Conservation (phyloP, 2,797 vertebrate genomes). For the Pangasius sanitwongsei region DNA sequence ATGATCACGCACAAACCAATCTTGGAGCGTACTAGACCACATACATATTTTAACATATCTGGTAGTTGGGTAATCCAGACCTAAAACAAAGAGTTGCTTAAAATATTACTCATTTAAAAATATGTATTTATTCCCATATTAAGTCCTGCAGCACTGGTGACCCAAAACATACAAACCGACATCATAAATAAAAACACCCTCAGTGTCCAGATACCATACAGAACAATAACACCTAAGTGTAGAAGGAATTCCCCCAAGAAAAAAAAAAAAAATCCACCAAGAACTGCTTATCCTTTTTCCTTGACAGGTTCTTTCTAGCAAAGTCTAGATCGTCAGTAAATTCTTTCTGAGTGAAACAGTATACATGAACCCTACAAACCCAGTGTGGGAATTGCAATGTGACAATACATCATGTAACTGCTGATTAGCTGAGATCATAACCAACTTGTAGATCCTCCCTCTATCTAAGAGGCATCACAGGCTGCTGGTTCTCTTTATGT, state of each 20-base stretch:
- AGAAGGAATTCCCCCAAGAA: not conserved
- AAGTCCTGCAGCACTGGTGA: not conserved
- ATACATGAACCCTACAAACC: not conserved
- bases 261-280: not conserved
- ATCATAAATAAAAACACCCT: not conserved
- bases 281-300: not conserved
- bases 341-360: not conserved
- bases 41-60: not conserved
- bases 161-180: not conserved
- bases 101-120: not conserved
- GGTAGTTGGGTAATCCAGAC: not conserved
- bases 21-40: not conserved
- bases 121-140: not conserved
- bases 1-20: not conserved
- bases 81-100: not conserved
- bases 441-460: not conserved
- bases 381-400: not conserved
- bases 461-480: conserved; percentile 77
- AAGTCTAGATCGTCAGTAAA: not conserved
- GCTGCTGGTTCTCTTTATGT: conserved; percentile 86
- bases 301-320: not conserved
- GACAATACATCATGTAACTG: not conserved
- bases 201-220: not conserved
- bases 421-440: not conserved
- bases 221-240: not conserved